phyloP scores from a whole-genome alignment of 2,797 vertebrate species.

The Gallinago nigripennis region DNA sequence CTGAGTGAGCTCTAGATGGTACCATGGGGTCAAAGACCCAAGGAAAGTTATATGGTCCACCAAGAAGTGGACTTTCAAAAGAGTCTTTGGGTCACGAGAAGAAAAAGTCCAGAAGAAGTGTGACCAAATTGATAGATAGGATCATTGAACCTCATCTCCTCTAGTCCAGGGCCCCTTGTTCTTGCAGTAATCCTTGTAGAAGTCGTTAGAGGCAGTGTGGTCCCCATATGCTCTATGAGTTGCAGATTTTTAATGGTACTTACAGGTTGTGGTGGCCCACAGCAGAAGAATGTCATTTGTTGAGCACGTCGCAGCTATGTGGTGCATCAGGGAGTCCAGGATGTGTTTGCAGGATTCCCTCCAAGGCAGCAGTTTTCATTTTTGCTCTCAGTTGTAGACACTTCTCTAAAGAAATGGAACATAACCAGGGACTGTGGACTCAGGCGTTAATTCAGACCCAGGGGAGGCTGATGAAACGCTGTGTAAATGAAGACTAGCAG shows the following conservation, averaged over 20 bases:
- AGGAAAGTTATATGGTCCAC: not conserved
- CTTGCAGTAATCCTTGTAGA: not conserved
- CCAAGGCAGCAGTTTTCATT: not conserved
- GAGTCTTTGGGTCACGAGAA: not conserved
- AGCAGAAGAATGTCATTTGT: not conserved
- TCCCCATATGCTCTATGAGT: not conserved
- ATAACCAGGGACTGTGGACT: not conserved
- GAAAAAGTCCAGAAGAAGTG: not conserved
- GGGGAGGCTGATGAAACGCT: not conserved
- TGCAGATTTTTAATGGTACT: not conserved
- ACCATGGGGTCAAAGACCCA: not conserved
- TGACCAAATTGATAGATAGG: not conserved
- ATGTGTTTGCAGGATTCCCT: not conserved
- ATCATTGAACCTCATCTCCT: not conserved
- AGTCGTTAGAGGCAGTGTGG: accelerated
- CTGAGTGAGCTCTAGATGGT: not conserved
- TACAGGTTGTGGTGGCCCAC: not conserved
- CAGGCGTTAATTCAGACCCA: not conserved
- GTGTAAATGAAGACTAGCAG: not conserved
- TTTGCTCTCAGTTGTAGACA: not conserved
- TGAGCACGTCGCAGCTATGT: not conserved
- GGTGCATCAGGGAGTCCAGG: not conserved
- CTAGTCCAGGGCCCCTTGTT: not conserved
- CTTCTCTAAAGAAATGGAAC: not conserved
- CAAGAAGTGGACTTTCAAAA: not conserved